Percentiles rank a stretch among this genome's conserved stretches.
These are phyloP conservation scores for Nothobranchius kuhntae DNA, from an alignment of 2,113 vertebrate genomes.

Conservation along the genomic window DNA sequence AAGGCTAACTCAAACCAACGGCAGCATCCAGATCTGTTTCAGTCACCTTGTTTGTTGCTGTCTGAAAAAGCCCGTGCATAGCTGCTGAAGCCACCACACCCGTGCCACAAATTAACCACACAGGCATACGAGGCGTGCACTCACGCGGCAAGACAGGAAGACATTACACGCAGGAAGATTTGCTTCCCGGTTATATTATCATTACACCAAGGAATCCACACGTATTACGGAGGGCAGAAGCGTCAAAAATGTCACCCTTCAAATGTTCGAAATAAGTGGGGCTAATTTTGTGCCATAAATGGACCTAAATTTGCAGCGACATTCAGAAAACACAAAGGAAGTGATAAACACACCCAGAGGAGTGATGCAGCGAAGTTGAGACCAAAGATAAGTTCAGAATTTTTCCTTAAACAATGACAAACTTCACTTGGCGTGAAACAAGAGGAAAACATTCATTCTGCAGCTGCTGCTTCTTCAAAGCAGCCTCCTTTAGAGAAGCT, in stretches of 20 bases:
- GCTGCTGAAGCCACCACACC: constrained; percentile 2
- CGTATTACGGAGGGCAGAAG: neutral
- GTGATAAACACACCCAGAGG: neutral
- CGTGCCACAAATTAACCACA: constrained; percentile 15
- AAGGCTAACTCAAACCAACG: constrained; percentile 31
- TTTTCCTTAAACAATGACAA: constrained; percentile 18
- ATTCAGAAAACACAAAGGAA: too few species aligned
- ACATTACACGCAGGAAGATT: constrained; percentile 2
- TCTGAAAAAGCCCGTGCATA: constrained; percentile 12
- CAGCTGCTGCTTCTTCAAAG: constrained; percentile 63
- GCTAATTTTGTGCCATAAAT: too few species aligned
- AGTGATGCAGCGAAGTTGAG: constrained; percentile 9
- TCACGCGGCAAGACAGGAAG: constrained; percentile 2
- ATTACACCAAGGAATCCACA: neutral
- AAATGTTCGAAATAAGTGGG: too few species aligned
- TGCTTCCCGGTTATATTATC: neutral
- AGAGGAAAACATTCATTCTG: constrained; percentile 34
- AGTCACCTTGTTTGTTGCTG: constrained; percentile 33
- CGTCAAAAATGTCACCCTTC: too few species aligned
- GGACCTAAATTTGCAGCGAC: too few species aligned
- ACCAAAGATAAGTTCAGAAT: constrained; percentile 11
- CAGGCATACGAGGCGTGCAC: neutral
- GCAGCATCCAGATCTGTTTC: constrained; percentile 24
- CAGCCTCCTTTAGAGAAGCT: constrained; percentile 61
- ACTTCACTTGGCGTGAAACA: constrained; percentile 31